phyloP scores from a whole-genome alignment of 1,140 invertebrate genomes.

The Ceratina calcarata region DNA sequence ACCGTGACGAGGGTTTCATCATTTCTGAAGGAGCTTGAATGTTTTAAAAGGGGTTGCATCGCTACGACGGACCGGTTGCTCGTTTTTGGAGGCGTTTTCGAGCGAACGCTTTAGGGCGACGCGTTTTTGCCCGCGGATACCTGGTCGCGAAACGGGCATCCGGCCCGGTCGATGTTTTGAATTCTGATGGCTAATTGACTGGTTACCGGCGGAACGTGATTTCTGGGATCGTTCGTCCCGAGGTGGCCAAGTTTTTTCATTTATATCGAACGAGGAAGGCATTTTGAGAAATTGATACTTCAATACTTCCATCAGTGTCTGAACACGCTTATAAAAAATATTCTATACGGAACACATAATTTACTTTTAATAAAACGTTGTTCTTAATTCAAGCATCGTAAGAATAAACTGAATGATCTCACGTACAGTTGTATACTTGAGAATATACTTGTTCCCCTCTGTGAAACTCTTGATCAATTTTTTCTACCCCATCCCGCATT shows the following conservation, averaged over 20 bases:
- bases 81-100: not conserved
- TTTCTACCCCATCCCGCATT: not conserved
- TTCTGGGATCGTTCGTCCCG: not conserved
- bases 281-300: too few species aligned
- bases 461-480: not conserved
- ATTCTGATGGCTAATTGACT: slow-evolving; percentile 36
- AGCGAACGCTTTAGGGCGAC: not conserved
- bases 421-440: too few species aligned
- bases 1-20: slow-evolving; percentile 20
- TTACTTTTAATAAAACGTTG: too few species aligned
- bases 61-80: not conserved
- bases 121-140: not conserved
- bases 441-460: too few species aligned
- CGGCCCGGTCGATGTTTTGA: slow-evolving; percentile 8
- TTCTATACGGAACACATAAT: too few species aligned
- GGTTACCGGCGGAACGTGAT: not conserved
- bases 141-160: not conserved
- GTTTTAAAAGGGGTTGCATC: slow-evolving; percentile 36
- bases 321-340: too few species aligned
- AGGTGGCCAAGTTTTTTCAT: not conserved
- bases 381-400: too few species aligned
- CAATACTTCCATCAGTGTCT: too few species aligned
- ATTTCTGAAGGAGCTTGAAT: slow-evolving; percentile 33
- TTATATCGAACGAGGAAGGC: too few species aligned
- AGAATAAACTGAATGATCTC: too few species aligned